These are phyloP conservation scores for Grus americana DNA, from an alignment of 2,113 vertebrate genomes.

Conservation along the genomic window DNA sequence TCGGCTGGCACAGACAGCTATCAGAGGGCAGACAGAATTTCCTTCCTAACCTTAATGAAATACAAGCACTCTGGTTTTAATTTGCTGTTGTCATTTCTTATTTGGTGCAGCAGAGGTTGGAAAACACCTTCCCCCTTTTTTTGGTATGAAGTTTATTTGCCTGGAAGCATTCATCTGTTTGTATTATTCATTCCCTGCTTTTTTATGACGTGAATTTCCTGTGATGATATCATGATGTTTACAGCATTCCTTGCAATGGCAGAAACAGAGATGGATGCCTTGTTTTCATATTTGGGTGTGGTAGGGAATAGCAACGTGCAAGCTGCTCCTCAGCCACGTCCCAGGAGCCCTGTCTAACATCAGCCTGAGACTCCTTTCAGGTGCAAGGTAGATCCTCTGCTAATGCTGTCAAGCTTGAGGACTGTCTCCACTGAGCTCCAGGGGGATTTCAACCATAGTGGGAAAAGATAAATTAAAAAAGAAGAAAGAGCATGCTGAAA, in stretches of 20 bases:
- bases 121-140: not conserved
- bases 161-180: not conserved
- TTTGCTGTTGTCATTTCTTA: not conserved
- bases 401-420: not conserved
- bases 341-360: not conserved
- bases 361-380: not conserved
- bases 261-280: not conserved
- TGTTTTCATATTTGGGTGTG: constrained; percentile 30
- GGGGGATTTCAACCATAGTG: not conserved
- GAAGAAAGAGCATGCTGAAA: not conserved
- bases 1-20: not conserved
- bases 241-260: not conserved
- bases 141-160: not conserved
- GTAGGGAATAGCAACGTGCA: not conserved
- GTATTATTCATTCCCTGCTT: not conserved
- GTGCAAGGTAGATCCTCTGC: not conserved
- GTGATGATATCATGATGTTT: constrained; percentile 49
- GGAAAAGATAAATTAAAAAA: not conserved
- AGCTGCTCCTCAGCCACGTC: not conserved
- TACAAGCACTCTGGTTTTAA: not conserved
- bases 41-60: constrained; percentile 8
- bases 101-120: not conserved
- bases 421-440: not conserved
- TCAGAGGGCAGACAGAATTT: constrained; percentile 16
- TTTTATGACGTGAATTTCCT: not conserved